Conservation (phyloP, 2,888 invertebrate species). For the Ferrisia virgata region DNA sequence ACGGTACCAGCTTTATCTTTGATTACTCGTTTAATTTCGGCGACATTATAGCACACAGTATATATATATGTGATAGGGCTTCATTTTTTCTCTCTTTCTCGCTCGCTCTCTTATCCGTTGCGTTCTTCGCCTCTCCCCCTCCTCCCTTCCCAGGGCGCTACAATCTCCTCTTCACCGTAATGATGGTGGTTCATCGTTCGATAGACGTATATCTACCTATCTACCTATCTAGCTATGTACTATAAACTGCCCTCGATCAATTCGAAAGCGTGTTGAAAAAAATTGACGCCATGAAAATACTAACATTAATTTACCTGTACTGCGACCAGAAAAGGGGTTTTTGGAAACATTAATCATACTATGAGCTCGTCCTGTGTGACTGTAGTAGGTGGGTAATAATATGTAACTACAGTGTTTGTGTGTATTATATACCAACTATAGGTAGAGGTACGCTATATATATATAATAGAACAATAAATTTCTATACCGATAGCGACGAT, state of each 20-base stretch:
- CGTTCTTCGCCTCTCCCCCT: too few relatives aligned
- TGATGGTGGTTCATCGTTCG: too few relatives aligned
- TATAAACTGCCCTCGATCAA: constrained; percentile 3
- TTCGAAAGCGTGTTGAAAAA: background rate
- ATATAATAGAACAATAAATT: background rate
- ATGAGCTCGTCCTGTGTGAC: background rate
- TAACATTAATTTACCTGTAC: constrained; percentile 17
- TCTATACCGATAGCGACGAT: background rate
- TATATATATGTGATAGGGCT: background rate
- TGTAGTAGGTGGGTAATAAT: too few relatives aligned
- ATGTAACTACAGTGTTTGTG: background rate
- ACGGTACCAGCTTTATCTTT: constrained; percentile 17
- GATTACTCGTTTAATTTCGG: constrained; percentile 18
- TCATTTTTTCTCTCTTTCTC: background rate
- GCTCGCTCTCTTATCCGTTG: too few relatives aligned
- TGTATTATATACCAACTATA: too few relatives aligned
- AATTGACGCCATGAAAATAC: constrained; percentile 14
- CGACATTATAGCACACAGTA: too few relatives aligned
- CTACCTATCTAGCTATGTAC: background rate
- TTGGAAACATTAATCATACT: background rate
- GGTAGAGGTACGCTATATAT: too few relatives aligned
- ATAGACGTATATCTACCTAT: background rate
- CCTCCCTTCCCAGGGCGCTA: too few relatives aligned
- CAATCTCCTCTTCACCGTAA: too few relatives aligned
- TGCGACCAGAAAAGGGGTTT: background rate